These are phyloP conservation scores for Patiria pectinifera DNA, from an alignment of 53 echinoderm and acorn worm genomes.

Conservation along the genomic window DNA sequence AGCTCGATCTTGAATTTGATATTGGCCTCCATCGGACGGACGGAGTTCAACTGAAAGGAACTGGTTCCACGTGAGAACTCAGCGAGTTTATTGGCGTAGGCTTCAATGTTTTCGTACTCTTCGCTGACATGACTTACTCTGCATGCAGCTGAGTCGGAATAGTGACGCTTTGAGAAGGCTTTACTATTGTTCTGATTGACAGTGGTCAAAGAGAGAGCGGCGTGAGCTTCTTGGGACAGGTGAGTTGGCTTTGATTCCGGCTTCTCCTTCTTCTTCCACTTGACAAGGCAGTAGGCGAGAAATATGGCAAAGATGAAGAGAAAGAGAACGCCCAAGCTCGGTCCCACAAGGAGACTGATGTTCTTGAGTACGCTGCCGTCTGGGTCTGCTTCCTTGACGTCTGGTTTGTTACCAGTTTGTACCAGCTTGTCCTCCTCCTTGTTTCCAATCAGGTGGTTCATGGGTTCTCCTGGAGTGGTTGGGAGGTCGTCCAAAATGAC, in stretches of 20 bases:
- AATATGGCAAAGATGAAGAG: conserved; percentile 76
- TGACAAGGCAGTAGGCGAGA: conserved; percentile 70
- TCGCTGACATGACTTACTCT: conserved; percentile 63
- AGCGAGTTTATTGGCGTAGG: conserved; percentile 73
- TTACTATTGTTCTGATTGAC: conserved; percentile 76
- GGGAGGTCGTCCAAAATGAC: conserved; percentile 34
- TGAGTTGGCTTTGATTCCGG: conserved; percentile 7
- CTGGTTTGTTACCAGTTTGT: not conserved
- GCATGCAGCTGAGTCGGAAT: conserved; percentile 81
- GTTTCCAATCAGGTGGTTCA: not conserved
- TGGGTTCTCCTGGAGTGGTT: not conserved
- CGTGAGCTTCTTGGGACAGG: conserved; percentile 55
- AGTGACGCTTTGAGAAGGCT: conserved; percentile 59
- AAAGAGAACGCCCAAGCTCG: conserved; percentile 78
- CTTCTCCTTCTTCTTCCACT: conserved; percentile 55
- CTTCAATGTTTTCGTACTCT: conserved; percentile 81
- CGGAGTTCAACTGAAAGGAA: conserved; percentile 76
- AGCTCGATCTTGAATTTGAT: conserved; percentile 82
- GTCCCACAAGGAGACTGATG: conserved; percentile 83
- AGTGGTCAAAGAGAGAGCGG: conserved; percentile 68
- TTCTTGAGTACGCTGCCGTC: conserved; percentile 55
- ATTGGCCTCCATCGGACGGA: conserved; percentile 81
- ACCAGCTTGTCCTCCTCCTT: not conserved
- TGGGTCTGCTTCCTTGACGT: not conserved
- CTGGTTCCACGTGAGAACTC: conserved; percentile 76